These are phyloP conservation scores for Sarcophaga peregrina DNA, from an alignment of 1,140 invertebrate species.

Conservation along the genomic window DNA sequence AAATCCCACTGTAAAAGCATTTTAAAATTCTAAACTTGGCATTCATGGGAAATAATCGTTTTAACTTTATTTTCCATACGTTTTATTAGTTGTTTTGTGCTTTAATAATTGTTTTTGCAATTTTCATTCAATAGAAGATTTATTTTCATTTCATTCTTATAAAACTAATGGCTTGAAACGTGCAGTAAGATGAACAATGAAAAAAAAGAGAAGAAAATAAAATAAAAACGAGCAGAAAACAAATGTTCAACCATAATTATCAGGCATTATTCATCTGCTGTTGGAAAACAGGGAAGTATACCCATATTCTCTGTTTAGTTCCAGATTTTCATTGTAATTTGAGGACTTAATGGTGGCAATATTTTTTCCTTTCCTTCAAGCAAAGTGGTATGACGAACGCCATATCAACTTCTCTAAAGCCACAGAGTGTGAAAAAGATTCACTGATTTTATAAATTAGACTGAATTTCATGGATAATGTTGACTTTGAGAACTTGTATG, in stretches of 20 bases:
- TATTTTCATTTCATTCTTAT: neutral
- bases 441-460: no score
- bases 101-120: no score
- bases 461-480: no score
- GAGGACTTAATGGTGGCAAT: no score
- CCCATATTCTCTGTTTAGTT: neutral
- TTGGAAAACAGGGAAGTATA: neutral
- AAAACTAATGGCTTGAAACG: constrained; percentile 8
- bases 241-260: constrained; percentile 22
- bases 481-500: no score
- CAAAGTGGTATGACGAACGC: no score
- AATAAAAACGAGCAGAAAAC: neutral
- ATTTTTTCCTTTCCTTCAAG: no score
- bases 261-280: constrained; percentile 21
- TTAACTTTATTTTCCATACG: neutral
- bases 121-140: neutral
- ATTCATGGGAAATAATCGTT: neutral
- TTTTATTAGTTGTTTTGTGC: neutral
- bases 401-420: no score
- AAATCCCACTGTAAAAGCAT: no score
- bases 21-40: constrained; percentile 4
- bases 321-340: no score
- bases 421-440: no score
- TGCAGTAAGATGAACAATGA: neutral
- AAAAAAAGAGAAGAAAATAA: no score